phyloP scores from a whole-genome alignment of 2,888 invertebrate species.

The Trissolcus japonicus region DNA sequence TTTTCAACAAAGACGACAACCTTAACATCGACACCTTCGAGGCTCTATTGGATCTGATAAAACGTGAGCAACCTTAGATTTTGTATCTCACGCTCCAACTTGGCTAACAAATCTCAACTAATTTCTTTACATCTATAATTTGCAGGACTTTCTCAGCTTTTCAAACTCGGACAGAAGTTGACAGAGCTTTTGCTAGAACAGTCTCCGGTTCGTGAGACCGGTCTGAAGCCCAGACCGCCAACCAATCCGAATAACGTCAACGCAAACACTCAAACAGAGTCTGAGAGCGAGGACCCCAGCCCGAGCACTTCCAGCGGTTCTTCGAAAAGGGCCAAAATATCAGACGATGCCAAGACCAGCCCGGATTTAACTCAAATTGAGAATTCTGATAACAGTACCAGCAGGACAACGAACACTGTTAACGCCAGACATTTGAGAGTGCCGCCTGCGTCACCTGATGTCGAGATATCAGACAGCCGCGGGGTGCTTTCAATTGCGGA shows the following conservation, averaged over 20 bases:
- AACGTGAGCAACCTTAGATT: not conserved
- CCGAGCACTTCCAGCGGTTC: slow-evolving; percentile 4
- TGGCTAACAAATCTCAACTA: not conserved
- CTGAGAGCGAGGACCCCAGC: slow-evolving; percentile 1
- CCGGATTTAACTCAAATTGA: too few species aligned
- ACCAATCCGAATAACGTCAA: not conserved
- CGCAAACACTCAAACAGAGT: slow-evolving; percentile 11
- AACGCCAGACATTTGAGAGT: slow-evolving; percentile 23
- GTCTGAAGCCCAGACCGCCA: not conserved
- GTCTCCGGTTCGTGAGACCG: slow-evolving; percentile 6
- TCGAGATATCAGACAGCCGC: not conserved
- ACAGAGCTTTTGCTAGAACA: slow-evolving; percentile 14
- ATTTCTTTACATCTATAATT: not conserved
- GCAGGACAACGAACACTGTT: slow-evolving; percentile 34
- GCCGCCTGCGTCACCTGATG: slow-evolving; percentile 5
- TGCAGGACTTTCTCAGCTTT: slow-evolving; percentile 7
- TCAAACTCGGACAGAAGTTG: not conserved
- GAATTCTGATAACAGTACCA: slow-evolving; percentile 17
- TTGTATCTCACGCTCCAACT: too few species aligned
- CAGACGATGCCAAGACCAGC: not conserved
- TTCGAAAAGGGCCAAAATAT: not conserved
- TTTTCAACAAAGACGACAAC: not conserved
- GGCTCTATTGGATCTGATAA: not conserved
- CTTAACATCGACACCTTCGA: not conserved
- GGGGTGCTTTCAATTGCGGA: not conserved